Evolutionary conservation across 2,797 vertebrate genomes (phyloP).

Genomic region (Spea hammondii): DNA sequence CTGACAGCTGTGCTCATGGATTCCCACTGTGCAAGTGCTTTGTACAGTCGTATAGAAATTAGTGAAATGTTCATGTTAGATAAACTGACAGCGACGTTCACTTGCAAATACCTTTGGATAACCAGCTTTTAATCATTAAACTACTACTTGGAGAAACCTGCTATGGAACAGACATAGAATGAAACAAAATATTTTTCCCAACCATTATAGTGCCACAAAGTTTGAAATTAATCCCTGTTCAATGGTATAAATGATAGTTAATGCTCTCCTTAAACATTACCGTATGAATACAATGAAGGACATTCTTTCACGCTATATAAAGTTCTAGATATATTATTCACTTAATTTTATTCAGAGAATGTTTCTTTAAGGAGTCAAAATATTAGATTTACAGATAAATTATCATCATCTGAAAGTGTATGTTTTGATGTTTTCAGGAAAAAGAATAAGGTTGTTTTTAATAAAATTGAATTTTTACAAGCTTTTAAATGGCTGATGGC

Average conservation of each 20-base stretch:
- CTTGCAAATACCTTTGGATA: constrained; percentile 59
- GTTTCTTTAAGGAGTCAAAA: constrained; percentile 44
- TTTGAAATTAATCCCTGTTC: constrained; percentile 48
- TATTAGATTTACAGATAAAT: constrained; percentile 39
- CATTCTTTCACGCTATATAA: constrained; percentile 35
- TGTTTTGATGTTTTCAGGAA: not conserved
- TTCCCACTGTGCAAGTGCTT: constrained; percentile 45
- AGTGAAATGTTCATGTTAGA: constrained; percentile 57
- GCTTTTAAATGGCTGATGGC: not conserved
- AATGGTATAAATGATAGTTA: constrained; percentile 41
- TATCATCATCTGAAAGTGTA: constrained; percentile 15
- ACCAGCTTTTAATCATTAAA: constrained; percentile 60
- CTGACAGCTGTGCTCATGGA: constrained; percentile 58
- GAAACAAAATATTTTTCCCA: constrained; percentile 45
- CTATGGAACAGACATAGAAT: constrained; percentile 49
- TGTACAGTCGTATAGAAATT: constrained; percentile 54
- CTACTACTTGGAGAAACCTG: constrained; percentile 56
- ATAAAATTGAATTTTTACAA: not conserved
- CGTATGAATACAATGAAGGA: constrained; percentile 24
- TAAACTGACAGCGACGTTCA: constrained; percentile 59
- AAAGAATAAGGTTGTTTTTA: constrained; percentile 8
- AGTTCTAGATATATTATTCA: constrained; percentile 25
- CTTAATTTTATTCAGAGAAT: constrained; percentile 43
- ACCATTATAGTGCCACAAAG: constrained; percentile 53
- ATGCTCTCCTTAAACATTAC: constrained; percentile 11